Evolutionary conservation across 2,888 invertebrate genomes (phyloP), one percentile per base, ranked within the genome.

Genomic region (Formica aserva): DNA sequence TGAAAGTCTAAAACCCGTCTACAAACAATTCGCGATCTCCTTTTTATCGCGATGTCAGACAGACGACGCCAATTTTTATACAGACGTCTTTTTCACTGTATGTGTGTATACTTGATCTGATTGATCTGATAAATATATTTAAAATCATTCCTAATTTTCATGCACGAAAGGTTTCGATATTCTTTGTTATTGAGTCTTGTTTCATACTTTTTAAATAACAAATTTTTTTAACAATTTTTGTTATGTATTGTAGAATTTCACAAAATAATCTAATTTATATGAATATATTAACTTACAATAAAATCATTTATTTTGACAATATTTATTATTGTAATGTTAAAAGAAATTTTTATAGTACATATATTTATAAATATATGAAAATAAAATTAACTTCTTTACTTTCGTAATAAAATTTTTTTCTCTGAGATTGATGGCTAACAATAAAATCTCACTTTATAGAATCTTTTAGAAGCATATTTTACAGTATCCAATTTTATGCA

Each of bases 11-110:
- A 52, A 48, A 52, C 11, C 26, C n/a, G 9, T 76, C 18, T 52
- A 48, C 52, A 52, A 65, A 76, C 76, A 65, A 52, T 48, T 65
- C 76, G 45, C 52, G 32, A 26, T 52, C 52, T 26, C 26, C 26
- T 26, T 13, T 63, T 76, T 45, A 32, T 22, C 22, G 15, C 32
- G 13, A 57, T 41, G 60, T 63, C n/a, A n/a, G n/a, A n/a, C 45
- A 32, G 32, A 9, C 22, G 62, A 48, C 63, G 63, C 4, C 60
- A 62, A 1, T 45, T 22, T 48, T 63, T 1, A 60, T 3, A 32
- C 22, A 63, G 15, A 48, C 22, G 26, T 48, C 32, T 62, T 45
- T 74, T 22, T 63, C 75, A 22, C 22, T 1, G 22, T 45, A 9
- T 26, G 26, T 26, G 1, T 26, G 26, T 35, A 22, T 22, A 32